Evolutionary conservation across 1,140 invertebrate species (phyloP).

Genomic region (Lepidurus apus): DNA sequence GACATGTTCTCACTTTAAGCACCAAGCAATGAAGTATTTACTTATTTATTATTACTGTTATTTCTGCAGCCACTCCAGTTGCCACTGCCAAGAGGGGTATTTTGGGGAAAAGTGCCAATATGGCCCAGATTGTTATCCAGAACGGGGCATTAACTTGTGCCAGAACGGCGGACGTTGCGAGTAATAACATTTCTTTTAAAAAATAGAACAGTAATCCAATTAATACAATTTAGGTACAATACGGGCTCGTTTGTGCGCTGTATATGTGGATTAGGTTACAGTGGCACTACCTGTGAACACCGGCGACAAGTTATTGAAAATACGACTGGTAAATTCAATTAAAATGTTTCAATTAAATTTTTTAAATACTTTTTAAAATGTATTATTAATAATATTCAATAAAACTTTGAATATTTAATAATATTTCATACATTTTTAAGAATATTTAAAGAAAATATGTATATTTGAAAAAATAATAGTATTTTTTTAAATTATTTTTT

Average conservation of each 20-base stretch:
- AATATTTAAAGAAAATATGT: no score
- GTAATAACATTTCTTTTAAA: constrained; percentile 32
- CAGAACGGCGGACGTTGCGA: constrained; percentile 45
- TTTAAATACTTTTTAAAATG: no score
- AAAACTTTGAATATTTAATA: no score
- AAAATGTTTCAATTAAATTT: no score
- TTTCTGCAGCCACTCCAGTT: constrained; percentile 41
- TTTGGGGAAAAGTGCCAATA: constrained; percentile 46
- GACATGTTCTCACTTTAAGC: no score
- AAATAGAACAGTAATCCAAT: background rate
- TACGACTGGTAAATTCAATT: background rate
- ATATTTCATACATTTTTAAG: no score
- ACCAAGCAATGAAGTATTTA: no score
- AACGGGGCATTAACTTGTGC: constrained; percentile 43
- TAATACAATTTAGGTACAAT: constrained; percentile 27
- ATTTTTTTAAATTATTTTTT: no score
- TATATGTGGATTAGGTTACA: constrained; percentile 26
- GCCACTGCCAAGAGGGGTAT: constrained; percentile 46
- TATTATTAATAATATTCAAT: no score
- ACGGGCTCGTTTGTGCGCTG: constrained; percentile 30
- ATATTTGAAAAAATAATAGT: no score
- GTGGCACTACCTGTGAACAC: constrained; percentile 28
- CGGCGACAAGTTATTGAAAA: constrained; percentile 29
- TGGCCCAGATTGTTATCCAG: constrained; percentile 46
- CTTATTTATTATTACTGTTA: background rate